Evolutionary conservation across 2,797 vertebrate genomes (phyloP), one percentile per base, ranked within the genome.

Genomic region (Knipowitschia caucasica): DNA sequence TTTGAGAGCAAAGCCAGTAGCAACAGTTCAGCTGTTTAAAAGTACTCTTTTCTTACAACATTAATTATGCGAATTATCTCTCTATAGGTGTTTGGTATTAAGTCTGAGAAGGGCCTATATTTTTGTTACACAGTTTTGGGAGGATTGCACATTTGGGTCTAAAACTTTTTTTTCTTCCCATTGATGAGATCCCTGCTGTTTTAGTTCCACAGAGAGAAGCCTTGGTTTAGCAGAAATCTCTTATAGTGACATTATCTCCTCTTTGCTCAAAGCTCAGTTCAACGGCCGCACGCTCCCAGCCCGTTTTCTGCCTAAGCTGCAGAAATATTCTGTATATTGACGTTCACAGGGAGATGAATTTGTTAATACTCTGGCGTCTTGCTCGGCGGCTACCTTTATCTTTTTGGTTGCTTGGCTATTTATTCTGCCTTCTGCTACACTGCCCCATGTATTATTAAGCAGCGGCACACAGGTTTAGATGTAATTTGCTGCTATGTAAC

Each of bases 401-500:
- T 74, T 62, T 53, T 50, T 70, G 54, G 62, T 71, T 31, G 43
- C 75, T 62, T 7, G 39, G 51, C 38, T 77, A 31, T 76, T 80
- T 74, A 70, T 73, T 82, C 63, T 67, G 64, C 62, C 56, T 53
- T 64, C 53, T 62, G n/a, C 68, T 66, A 49, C 71, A 64, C n/a
- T 38, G 63, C 55, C 42, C 58, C 53, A 84, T 89, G 71, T 82
- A 82, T 88, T 89, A 89, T 87, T 88, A 80, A 89, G 54, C 72
- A 68, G 55, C 59, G 63, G 72, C 61, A 69, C 77, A 71, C 70
- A 69, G 77, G 78, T 86, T 84, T 81, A 70, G 77, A 84, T 73
- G 69, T 78, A 80, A 88, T 88, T 87, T 88, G 78, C 73, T 81
- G 81, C 85, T 81, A 76, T 84, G 80, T 83, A 86, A 78, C 84